Evolutionary conservation across 2,888 invertebrate genomes (phyloP).

Genomic region (Agonopterix arenella): DNA sequence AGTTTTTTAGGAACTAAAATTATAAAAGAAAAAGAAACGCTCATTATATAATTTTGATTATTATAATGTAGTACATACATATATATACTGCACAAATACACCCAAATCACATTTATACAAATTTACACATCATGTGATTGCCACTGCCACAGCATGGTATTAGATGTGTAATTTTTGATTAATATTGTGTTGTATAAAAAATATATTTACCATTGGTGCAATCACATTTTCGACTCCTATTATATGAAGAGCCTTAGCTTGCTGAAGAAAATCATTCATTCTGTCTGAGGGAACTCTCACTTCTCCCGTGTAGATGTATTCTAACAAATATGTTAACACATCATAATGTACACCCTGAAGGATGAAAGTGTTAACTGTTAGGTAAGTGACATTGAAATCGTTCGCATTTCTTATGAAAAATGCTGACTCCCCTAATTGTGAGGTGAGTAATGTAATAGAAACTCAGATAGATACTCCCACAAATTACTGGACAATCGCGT

Average conservation of each 20-base stretch:
- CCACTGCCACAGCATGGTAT: too few relatives aligned
- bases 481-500: too few relatives aligned
- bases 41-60: too few relatives aligned
- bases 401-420: too few relatives aligned
- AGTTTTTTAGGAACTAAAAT: too few relatives aligned
- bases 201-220: conserved; percentile 8
- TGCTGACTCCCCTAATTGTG: neutral
- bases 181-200: neutral
- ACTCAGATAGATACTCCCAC: neutral
- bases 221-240: conserved; percentile 32
- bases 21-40: too few relatives aligned
- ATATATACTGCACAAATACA: too few relatives aligned
- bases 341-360: conserved; percentile 49
- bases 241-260: conserved; percentile 43
- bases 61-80: too few relatives aligned
- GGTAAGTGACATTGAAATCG: neutral
- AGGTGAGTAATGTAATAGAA: neutral
- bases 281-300: conserved; percentile 37
- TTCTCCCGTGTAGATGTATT: conserved; percentile 65
- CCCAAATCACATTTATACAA: too few relatives aligned
- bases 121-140: too few relatives aligned
- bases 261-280: conserved; percentile 37
- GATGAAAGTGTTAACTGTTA: neutral
- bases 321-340: conserved; percentile 40
- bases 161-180: neutral